Percentiles rank a stretch among this genome's conserved stretches.
Conservation (phyloP, 2,888 invertebrate genomes). For the Hydrotaea diabolus region DNA sequence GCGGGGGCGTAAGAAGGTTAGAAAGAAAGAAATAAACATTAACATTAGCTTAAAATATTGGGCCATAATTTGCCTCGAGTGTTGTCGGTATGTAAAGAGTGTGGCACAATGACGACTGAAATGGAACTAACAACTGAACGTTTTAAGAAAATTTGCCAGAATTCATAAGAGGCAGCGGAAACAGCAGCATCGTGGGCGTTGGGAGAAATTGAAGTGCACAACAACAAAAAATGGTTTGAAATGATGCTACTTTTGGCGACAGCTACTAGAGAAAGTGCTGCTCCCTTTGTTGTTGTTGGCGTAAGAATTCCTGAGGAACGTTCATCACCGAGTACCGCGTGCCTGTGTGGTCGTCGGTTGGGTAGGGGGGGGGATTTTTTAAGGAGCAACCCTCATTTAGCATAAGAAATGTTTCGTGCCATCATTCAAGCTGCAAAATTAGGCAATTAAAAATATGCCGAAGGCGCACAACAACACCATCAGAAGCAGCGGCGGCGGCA, state of each 20-base stretch:
- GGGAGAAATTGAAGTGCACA: constrained; percentile 10
- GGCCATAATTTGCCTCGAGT: constrained; percentile 78
- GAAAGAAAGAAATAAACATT: constrained; percentile 73
- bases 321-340: constrained; percentile 73
- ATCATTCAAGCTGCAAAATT: constrained; percentile 80
- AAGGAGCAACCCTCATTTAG: constrained; percentile 62
- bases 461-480: constrained; percentile 71
- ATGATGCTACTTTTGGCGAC: constrained; percentile 74
- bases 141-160: constrained; percentile 62
- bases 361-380: background rate
- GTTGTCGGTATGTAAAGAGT: constrained; percentile 46
- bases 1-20: background rate
- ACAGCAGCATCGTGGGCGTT: background rate
- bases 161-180: constrained; percentile 59
- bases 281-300: background rate
- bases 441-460: constrained; percentile 81
- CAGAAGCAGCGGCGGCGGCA: constrained; percentile 3
- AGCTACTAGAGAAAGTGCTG: constrained; percentile 64
- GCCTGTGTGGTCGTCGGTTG: background rate
- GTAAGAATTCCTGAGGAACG: constrained; percentile 75
- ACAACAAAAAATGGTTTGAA: constrained; percentile 48
- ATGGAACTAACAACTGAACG: constrained; percentile 70
- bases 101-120: constrained; percentile 23
- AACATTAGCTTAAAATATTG: constrained; percentile 80
- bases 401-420: constrained; percentile 70